phyloP scores from a whole-genome alignment of 2,888 invertebrate species.

The Parnassius orleans region DNA sequence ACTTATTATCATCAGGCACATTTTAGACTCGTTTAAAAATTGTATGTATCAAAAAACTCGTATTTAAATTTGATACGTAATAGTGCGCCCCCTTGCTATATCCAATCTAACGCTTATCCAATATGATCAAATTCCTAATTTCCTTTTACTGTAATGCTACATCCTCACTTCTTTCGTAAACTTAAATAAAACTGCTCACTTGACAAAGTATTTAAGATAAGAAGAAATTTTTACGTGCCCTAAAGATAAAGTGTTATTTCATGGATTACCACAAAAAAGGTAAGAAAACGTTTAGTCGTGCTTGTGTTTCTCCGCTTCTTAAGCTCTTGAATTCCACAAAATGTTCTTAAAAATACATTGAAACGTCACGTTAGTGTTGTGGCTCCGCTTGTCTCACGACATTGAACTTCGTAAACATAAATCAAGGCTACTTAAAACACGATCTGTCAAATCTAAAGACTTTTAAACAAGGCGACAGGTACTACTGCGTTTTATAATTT shows the following conservation, averaged over 20 bases:
- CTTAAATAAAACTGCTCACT: slow-evolving; percentile 15
- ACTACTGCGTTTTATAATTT: not conserved
- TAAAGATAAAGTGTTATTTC: slow-evolving; percentile 24
- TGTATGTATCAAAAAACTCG: no score
- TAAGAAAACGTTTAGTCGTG: slow-evolving; percentile 17
- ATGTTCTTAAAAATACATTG: slow-evolving; percentile 43
- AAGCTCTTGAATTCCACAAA: slow-evolving; percentile 44
- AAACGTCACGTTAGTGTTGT: slow-evolving; percentile 51
- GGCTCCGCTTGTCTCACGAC: slow-evolving; percentile 68
- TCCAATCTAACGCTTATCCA: no score
- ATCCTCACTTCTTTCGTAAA: not conserved
- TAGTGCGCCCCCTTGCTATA: no score
- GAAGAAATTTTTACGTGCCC: slow-evolving; percentile 13
- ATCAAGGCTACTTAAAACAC: slow-evolving; percentile 72
- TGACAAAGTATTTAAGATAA: slow-evolving; percentile 28
- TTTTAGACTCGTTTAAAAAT: no score
- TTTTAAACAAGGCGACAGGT: slow-evolving; percentile 12
- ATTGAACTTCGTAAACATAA: slow-evolving; percentile 59
- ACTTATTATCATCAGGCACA: no score
- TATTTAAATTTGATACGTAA: no score
- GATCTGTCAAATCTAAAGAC: slow-evolving; percentile 36
- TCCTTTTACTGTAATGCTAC: not conserved
- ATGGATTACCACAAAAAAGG: slow-evolving; percentile 22
- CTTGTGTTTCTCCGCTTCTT: slow-evolving; percentile 22
- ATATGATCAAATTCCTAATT: not conserved